phyloP scores from a whole-genome alignment of 2,797 vertebrate species.

The Sorex maritimensis region DNA sequence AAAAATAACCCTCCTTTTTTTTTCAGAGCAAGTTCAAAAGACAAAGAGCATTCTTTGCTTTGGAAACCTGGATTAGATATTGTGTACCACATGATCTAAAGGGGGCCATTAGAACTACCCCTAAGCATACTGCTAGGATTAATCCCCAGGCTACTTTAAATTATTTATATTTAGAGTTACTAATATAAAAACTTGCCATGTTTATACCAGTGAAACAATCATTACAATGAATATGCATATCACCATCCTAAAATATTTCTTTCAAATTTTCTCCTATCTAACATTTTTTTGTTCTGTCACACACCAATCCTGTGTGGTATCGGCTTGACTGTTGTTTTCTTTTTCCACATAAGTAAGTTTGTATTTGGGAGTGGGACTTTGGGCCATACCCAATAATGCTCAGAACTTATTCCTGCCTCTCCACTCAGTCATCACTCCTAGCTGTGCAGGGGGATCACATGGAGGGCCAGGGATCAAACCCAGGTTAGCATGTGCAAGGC shows the following conservation, averaged over 20 bases:
- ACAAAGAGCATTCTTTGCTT: too few relatives aligned
- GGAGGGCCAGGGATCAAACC: too few relatives aligned
- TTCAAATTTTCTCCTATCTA: neutral
- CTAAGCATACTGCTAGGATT: too few relatives aligned
- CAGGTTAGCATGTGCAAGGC: too few relatives aligned
- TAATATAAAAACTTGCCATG: neutral
- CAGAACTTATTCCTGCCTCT: too few relatives aligned
- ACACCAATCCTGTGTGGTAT: neutral
- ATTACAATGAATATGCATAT: neutral
- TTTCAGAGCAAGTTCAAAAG: too few relatives aligned
- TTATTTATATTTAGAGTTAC: neutral
- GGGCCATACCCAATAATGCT: too few relatives aligned
- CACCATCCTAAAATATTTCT: neutral
- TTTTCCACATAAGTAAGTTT: neutral
- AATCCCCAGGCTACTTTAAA: neutral
- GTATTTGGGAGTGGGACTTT: neutral
- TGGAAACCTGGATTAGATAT: too few relatives aligned
- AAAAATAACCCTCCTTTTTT: neutral
- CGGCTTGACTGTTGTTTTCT: neutral
- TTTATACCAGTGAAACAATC: neutral
- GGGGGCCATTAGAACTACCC: too few relatives aligned
- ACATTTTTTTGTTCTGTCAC: neutral
- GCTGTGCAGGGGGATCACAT: too few relatives aligned
- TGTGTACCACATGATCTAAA: too few relatives aligned
- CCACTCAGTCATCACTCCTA: too few relatives aligned